Evolutionary conservation across 2,888 invertebrate species (phyloP).

Genomic region (Papilio protenor): DNA sequence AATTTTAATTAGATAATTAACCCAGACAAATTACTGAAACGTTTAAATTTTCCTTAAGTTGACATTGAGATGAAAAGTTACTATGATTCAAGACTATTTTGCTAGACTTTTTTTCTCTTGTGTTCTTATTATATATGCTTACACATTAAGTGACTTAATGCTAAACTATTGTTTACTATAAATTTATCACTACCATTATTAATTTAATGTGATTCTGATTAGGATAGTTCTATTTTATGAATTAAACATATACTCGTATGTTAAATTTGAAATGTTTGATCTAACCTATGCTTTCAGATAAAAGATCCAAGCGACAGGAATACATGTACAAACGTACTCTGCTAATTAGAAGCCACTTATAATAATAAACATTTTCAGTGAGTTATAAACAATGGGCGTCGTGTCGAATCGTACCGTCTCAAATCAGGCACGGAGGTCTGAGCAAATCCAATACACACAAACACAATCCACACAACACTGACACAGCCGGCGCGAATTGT

Average conservation of each 20-base stretch:
- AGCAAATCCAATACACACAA: constrained; percentile 31
- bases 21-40: not conserved
- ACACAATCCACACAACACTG: constrained; percentile 28
- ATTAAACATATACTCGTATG: not conserved
- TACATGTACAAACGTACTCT: not conserved
- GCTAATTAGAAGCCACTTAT: constrained; percentile 24
- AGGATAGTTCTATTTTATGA: too few relatives aligned
- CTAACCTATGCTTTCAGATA: not conserved
- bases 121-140: not conserved
- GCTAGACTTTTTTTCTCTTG: not conserved
- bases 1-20: not conserved
- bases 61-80: not conserved
- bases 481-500: constrained; percentile 30
- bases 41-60: not conserved
- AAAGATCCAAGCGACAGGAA: not conserved
- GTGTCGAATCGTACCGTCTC: constrained; percentile 32
- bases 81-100: not conserved
- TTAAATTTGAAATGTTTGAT: not conserved
- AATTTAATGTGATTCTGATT: too few relatives aligned
- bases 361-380: constrained; percentile 19
- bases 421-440: constrained; percentile 36
- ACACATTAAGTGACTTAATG: too few relatives aligned
- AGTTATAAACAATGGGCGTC: constrained; percentile 25
- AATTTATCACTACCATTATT: too few relatives aligned
- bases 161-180: too few relatives aligned